Evolutionary conservation across 2,888 invertebrate species (phyloP).

Genomic region (Pardosa pseudoannulata): DNA sequence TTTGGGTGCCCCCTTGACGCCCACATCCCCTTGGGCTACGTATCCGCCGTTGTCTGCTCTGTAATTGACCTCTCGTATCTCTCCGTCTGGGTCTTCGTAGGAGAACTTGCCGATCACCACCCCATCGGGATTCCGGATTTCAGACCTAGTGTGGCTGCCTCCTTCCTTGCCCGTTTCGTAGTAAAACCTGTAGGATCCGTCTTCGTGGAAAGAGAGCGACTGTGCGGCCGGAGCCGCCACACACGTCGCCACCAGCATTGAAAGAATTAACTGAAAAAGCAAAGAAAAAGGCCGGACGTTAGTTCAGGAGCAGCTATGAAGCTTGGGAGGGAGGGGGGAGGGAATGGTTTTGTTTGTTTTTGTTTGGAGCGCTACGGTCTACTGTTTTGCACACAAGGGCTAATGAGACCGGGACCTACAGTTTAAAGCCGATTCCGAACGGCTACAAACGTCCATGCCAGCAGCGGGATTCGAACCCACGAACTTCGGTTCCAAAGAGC

Average conservation of each 20-base stretch:
- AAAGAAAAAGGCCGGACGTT: not conserved
- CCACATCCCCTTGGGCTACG: constrained; percentile 59
- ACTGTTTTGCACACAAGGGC: too few relatives aligned
- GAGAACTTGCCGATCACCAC: constrained; percentile 63
- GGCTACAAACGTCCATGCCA: too few relatives aligned
- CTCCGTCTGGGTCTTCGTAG: constrained; percentile 65
- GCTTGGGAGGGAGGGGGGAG: too few relatives aligned
- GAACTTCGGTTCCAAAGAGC: too few relatives aligned
- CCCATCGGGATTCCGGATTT: constrained; percentile 52
- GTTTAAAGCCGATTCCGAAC: too few relatives aligned
- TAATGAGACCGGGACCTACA: too few relatives aligned
- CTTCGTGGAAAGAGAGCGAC: constrained; percentile 51
- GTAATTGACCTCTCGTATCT: constrained; percentile 62
- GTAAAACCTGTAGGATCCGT: constrained; percentile 60
- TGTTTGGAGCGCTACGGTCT: too few relatives aligned
- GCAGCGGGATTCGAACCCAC: too few relatives aligned
- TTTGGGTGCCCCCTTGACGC: constrained; percentile 62
- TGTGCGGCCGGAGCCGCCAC: constrained; percentile 46
- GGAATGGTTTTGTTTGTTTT: too few relatives aligned
- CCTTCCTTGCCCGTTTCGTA: constrained; percentile 68
- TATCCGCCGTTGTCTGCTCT: constrained; percentile 58
- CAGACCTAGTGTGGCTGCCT: constrained; percentile 55
- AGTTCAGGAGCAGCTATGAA: too few relatives aligned
- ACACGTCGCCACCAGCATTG: constrained; percentile 16
- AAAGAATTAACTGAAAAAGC: constrained; percentile 49